These are phyloP conservation scores for Rhyzopertha dominica DNA, from an alignment of 1,140 invertebrate genomes.

Conservation along the genomic window DNA sequence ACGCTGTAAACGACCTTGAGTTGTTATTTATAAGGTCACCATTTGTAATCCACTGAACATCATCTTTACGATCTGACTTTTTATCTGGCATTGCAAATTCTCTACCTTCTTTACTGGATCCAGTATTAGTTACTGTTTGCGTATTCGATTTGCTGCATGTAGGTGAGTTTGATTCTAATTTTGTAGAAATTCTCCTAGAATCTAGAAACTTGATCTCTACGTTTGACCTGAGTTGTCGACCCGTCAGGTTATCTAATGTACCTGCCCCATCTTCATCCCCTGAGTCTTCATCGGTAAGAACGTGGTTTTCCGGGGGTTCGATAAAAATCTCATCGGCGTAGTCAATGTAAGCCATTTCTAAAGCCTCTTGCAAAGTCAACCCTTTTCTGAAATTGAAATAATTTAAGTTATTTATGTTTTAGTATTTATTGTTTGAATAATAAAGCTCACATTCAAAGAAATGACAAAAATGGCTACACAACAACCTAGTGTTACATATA, in stretches of 20 bases:
- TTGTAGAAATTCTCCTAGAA: constrained; percentile 27
- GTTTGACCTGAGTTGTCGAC: constrained; percentile 13
- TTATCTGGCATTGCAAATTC: too few species aligned
- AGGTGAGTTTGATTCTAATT: too few species aligned
- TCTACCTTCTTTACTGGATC: too few species aligned
- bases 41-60: too few species aligned
- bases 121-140: too few species aligned
- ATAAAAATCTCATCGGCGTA: constrained; percentile 24
- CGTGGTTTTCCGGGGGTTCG: constrained; percentile 22
- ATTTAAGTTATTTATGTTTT: constrained; percentile 3
- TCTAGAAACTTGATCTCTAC: background rate
- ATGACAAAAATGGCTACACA: too few species aligned
- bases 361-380: constrained; percentile 10
- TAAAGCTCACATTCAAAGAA: too few species aligned
- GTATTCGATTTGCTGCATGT: too few species aligned
- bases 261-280: constrained; percentile 19
- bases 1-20: too few species aligned
- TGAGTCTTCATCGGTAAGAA: constrained; percentile 29
- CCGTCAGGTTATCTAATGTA: constrained; percentile 18
- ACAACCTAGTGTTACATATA: background rate
- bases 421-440: too few species aligned
- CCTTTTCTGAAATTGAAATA: background rate
- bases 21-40: too few species aligned
- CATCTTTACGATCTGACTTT: too few species aligned
- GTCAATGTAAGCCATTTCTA: constrained; percentile 13